A percentile compares a stretch with the other conserved stretches of the same genome.
These are phyloP conservation scores for Pollenia labialis DNA, from an alignment of 2,888 invertebrate species.

Conservation along the genomic window DNA sequence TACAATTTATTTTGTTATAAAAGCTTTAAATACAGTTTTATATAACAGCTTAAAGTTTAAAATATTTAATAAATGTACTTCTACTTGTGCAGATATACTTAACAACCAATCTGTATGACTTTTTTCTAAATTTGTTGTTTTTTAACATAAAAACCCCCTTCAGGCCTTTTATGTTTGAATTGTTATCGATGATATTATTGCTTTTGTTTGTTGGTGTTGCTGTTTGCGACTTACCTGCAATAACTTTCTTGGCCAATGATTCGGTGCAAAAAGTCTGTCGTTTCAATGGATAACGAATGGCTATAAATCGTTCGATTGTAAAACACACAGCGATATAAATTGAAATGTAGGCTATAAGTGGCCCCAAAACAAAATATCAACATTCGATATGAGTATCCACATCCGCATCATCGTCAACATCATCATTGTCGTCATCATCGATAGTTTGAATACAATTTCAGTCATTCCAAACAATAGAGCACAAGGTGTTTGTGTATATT, in stretches of 20 bases:
- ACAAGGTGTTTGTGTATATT: conserved; percentile 30
- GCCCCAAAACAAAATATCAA: conserved; percentile 68
- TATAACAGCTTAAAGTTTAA: too few relatives aligned
- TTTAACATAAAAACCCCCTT: conserved; percentile 5
- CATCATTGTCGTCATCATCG: conserved; percentile 58
- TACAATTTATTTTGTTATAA: too few relatives aligned
- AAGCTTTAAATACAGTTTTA: too few relatives aligned
- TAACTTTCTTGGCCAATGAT: conserved; percentile 88
- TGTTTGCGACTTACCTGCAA: conserved; percentile 83
- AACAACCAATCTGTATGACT: conserved; percentile 11
- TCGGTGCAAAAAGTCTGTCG: conserved; percentile 89
- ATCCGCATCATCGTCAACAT: conserved; percentile 16
- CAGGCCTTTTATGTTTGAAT: conserved; percentile 30
- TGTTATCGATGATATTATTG: conserved; percentile 32
- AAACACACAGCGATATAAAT: conserved; percentile 91
- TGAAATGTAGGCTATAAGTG: conserved; percentile 86
- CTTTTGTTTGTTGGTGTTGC: neutral
- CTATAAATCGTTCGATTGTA: conserved; percentile 90
- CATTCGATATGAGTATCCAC: conserved; percentile 4
- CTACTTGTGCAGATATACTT: neutral
- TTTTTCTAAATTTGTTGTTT: neutral
- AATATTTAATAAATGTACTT: neutral
- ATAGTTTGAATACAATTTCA: conserved; percentile 39
- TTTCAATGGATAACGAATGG: conserved; percentile 89
- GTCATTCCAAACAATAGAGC: conserved; percentile 51